phyloP scores from a whole-genome alignment of 1,140 invertebrate species.

The Meloidogyne floridensis region DNA sequence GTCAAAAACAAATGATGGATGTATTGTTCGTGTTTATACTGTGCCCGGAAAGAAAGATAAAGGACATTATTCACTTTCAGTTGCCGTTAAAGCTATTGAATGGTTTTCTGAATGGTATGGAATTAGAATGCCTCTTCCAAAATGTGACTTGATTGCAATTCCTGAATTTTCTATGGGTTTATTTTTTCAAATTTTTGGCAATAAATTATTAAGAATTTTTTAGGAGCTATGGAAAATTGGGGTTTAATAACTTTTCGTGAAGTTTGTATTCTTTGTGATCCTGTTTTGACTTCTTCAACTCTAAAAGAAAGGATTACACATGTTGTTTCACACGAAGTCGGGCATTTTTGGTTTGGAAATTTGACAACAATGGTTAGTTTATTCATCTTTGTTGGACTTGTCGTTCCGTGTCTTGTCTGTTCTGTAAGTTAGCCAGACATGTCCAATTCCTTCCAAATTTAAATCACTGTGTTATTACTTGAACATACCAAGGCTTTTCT shows the following conservation, averaged over 20 bases:
- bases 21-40: constrained; percentile 76
- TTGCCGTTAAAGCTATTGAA: constrained; percentile 77
- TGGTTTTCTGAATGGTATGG: constrained; percentile 84
- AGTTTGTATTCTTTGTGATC: constrained; percentile 77
- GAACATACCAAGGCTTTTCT: no score
- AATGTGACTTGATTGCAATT: constrained; percentile 66
- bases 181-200: background rate
- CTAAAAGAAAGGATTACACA: constrained; percentile 75
- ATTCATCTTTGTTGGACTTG: background rate
- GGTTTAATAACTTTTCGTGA: constrained; percentile 87
- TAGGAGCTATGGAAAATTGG: constrained; percentile 76
- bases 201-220: constrained; percentile 26
- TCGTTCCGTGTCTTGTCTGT: background rate
- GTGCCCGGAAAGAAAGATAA: constrained; percentile 78
- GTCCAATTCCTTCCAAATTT: no score
- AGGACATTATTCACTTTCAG: constrained; percentile 78
- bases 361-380: constrained; percentile 61
- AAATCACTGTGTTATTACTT: background rate
- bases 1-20: constrained; percentile 50
- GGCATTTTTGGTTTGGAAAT: constrained; percentile 72
- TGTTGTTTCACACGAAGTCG: constrained; percentile 84
- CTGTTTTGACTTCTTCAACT: constrained; percentile 71
- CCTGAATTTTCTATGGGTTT: constrained; percentile 63
- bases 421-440: no score
- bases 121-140: constrained; percentile 75